Evolutionary conservation across 2,797 vertebrate species (phyloP), one percentile per base, ranked within the genome.

Genomic region (Gorsachius magnificus): DNA sequence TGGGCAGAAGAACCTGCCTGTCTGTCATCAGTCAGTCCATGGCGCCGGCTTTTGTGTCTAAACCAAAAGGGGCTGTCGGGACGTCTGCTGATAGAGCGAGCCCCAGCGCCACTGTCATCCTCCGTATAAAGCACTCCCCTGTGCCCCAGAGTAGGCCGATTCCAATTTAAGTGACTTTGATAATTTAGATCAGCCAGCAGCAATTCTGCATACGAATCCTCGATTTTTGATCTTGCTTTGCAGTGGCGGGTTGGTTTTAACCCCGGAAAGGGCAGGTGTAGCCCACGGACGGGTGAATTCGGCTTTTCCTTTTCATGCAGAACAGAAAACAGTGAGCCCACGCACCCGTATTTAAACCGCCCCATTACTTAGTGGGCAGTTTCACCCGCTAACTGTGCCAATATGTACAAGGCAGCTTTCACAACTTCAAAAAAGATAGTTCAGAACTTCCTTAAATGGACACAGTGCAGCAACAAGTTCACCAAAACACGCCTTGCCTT

Each of bases 81-180:
- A 41, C 5, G 0, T 4, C 56, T 69, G 63, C 41, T 28, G 24
- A 10, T 16, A 46, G 41, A 48, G 14, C 38, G 14, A 35, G 29
- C 41, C 70, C 48, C 48, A 41, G 78, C 63, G 29, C 38, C 46
- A 11, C 29, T 19, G 0, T 17, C 86, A 25, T 24, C 54, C 48
- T 60, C 63, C 18, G 5, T 4, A 26, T 22, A 21, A 35, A 43
- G 69, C 11, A 6, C 14, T 48, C 5, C 43, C 26, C 54, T 15
- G 25, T 7, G 5, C 24, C 31, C 70, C 41, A 31, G 20, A 46
- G 45, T 4, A 36, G 5, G 8, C 19, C 0, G 1, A 29, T 17
- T 41, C 29, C 6, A 1, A 18, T 43, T 22, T 43, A 41, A 48
- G 70, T 31, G 50, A 56, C 61, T 26, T 50, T 5, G 21, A 22